These are phyloP conservation scores for Lophotis ruficrista DNA, from an alignment of 2,113 vertebrate species.

Conservation along the genomic window DNA sequence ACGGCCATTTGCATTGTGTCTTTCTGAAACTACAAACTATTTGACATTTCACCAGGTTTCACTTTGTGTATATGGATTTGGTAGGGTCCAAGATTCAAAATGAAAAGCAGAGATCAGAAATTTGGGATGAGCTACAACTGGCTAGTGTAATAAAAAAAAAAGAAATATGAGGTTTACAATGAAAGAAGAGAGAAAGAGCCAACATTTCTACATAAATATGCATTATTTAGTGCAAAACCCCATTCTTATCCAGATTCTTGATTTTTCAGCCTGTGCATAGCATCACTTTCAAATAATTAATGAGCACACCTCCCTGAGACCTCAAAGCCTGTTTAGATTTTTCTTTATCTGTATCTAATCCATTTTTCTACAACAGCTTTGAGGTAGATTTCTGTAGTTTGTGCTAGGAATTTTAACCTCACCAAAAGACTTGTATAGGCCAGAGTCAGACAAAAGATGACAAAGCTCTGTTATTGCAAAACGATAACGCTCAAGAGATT, in stretches of 20 bases:
- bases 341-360: conserved; percentile 48
- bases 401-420: conserved; percentile 75
- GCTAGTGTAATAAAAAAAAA: neutral
- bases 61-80: neutral
- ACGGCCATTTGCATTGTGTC: neutral
- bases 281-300: conserved; percentile 42
- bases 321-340: conserved; percentile 36
- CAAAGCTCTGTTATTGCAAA: conserved; percentile 75
- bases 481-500: conserved; percentile 72
- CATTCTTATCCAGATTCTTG: neutral
- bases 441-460: conserved; percentile 79
- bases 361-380: conserved; percentile 70
- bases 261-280: conserved; percentile 10
- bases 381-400: conserved; percentile 71
- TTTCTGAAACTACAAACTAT: neutral
- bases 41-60: neutral
- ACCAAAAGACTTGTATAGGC: conserved; percentile 65
- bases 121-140: neutral
- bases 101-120: neutral
- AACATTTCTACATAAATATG: neutral
- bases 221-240: conserved; percentile 45
- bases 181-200: neutral
- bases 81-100: neutral
- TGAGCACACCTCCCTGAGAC: conserved; percentile 7
- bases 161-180: neutral